These are phyloP conservation scores for Caerostris extrusa DNA, from an alignment of 1,140 invertebrate genomes.

Conservation along the genomic window DNA sequence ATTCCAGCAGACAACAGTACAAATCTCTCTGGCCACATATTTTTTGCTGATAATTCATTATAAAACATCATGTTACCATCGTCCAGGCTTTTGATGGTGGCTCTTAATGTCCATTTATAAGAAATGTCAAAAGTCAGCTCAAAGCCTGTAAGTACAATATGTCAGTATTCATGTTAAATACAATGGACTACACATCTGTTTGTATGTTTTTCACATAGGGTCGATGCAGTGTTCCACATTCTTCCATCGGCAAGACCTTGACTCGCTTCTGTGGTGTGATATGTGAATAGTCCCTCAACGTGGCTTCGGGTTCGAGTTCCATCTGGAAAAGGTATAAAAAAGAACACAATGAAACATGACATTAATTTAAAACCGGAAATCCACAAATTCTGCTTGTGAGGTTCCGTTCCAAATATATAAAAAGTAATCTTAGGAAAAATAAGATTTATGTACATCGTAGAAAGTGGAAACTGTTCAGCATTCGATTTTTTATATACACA, in stretches of 20 bases:
- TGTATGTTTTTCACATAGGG: slow-evolving; percentile 75
- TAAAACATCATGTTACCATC: background rate
- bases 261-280: slow-evolving; percentile 76
- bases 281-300: slow-evolving; percentile 72
- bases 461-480: background rate
- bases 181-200: slow-evolving; percentile 64
- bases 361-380: background rate
- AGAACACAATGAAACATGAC: background rate
- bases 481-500: background rate
- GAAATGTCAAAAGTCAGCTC: background rate
- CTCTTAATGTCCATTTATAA: background rate
- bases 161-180: too few relatives aligned
- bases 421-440: background rate
- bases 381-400: background rate
- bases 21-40: background rate
- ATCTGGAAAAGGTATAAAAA: slow-evolving; percentile 56
- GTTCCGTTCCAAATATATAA: background rate
- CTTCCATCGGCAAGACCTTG: slow-evolving; percentile 70
- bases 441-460: background rate
- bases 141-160: background rate
- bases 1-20: background rate
- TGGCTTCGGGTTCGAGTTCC: slow-evolving; percentile 63
- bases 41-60: background rate
- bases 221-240: slow-evolving; percentile 55
- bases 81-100: background rate